Percentiles rank a stretch among this genome's conserved stretches.
Conservation (phyloP, 2,888 invertebrate species). For the Oscheius myriophilus region DNA sequence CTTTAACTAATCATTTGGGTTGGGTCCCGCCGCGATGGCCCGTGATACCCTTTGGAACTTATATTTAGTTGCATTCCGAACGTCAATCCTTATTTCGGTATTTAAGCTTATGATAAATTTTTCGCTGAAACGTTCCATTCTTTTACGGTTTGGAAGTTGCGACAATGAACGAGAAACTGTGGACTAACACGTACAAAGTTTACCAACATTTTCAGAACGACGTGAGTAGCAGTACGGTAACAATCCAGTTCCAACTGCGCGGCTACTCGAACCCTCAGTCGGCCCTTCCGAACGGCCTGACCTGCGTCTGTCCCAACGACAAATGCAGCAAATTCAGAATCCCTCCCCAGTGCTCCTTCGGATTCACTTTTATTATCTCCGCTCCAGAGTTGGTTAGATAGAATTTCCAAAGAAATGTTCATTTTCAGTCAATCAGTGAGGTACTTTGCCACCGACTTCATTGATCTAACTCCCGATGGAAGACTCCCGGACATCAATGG, state of each 20-base stretch:
- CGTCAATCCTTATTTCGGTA: no score
- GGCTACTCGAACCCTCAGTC: conserved; percentile 47
- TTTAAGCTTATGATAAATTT: no score
- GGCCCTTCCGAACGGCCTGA: conserved; percentile 42
- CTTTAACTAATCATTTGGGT: no score
- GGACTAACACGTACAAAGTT: no score
- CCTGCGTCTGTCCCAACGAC: conserved; percentile 46
- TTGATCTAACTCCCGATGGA: conserved; percentile 40
- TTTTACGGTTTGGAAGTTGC: no score
- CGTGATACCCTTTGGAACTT: no score
- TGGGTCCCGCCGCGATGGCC: no score
- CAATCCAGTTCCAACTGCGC: conserved; percentile 52
- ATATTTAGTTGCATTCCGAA: no score
- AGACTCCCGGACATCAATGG: conserved; percentile 35
- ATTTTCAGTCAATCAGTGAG: conserved; percentile 41
- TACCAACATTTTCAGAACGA: neutral
- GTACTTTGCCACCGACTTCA: conserved; percentile 47
- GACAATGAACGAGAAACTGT: no score
- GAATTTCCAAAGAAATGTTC: neutral
- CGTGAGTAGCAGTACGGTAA: conserved; percentile 23
- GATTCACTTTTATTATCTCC: conserved; percentile 53
- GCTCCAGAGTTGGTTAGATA: conserved; percentile 45
- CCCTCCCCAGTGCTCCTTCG: conserved; percentile 44
- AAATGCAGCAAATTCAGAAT: conserved; percentile 43
- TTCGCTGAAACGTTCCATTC: no score